Evolutionary conservation across 2,113 vertebrate species (phyloP).

Genomic region (Dolichallabes microphthalmus): DNA sequence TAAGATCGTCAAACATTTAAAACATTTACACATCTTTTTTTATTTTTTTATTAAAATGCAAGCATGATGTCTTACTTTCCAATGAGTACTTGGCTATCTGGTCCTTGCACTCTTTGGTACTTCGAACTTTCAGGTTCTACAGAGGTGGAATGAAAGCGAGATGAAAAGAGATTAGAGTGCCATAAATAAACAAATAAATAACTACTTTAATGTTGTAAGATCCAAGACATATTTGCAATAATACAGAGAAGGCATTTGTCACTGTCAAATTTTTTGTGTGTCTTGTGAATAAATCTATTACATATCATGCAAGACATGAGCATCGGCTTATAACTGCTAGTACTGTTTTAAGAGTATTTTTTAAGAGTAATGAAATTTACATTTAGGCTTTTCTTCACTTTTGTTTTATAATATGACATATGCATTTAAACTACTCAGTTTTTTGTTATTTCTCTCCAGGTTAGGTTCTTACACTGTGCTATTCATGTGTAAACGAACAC

Average conservation of each 20-base stretch:
- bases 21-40: background rate
- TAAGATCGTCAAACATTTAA: background rate
- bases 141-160: slow-evolving; percentile 54
- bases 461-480: background rate
- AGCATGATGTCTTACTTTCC: slow-evolving; percentile 79
- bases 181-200: background rate
- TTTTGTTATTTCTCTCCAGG: background rate
- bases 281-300: background rate
- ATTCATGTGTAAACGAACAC: slow-evolving; percentile 6
- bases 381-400: background rate
- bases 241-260: background rate
- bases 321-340: background rate
- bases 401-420: background rate
- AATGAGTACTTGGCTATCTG: slow-evolving; percentile 87
- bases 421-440: background rate
- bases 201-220: background rate
- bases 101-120: slow-evolving; percentile 90
- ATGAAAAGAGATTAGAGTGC: background rate
- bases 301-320: background rate
- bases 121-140: slow-evolving; percentile 93
- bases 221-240: background rate
- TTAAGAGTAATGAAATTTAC: background rate
- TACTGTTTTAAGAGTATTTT: background rate
- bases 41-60: background rate
- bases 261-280: background rate